Base-by-base conservation (phyloP, 2,797 vertebrate genomes). In the Graptemys geographica region DNA sequence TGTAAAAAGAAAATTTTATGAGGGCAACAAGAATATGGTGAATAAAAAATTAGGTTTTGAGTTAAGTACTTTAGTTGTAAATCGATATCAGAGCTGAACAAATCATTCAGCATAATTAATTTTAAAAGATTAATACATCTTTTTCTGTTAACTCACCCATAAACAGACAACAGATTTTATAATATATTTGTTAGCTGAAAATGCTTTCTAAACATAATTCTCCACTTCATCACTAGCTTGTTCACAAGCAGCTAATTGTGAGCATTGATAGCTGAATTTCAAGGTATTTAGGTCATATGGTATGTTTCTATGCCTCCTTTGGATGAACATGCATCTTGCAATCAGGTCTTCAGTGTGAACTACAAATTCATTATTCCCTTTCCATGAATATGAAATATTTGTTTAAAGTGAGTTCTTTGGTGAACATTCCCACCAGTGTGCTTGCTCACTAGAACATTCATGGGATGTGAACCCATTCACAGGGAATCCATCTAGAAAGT, bases 401-500 rank as follows among this genome's bases (percentile, higher is more conserved):
- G 81, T 69, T 93, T 94, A 21, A 72, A 72, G 10, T 23, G 37
- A 72, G 37, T 72, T 37, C 79, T 80, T 91, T 93, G 83, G 79
- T 11, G 1, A 59, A 49, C 62, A 62, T 55, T 96, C 90, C 56
- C 52, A 41, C 37, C n/a, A 37, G 37, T 37, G n/a, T 72, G 19
- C 37, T 72, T 94, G 92, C 83, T 94, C 90, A 81, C 84, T 87
- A 53, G 83, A 79, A 56, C 81, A 83, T 87, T 95, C 79, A 92
- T 79, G 52, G 88, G 69, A 96, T 10, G 23, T 6, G 19, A 72
- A 72, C 21, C 11, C 69, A 23, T 23, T 72, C 69, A 69, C 57
- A 86, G 84, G 25, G 95, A 94, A 94, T 96, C 90, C 78, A 88
- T 90, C 81, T 87, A n/a, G 51, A 91, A 41, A 74, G 53, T 92